Evolutionary conservation across 35 echinoderm and acorn worm genomes (phyloP).

Genomic region (Acanthaster planci): DNA sequence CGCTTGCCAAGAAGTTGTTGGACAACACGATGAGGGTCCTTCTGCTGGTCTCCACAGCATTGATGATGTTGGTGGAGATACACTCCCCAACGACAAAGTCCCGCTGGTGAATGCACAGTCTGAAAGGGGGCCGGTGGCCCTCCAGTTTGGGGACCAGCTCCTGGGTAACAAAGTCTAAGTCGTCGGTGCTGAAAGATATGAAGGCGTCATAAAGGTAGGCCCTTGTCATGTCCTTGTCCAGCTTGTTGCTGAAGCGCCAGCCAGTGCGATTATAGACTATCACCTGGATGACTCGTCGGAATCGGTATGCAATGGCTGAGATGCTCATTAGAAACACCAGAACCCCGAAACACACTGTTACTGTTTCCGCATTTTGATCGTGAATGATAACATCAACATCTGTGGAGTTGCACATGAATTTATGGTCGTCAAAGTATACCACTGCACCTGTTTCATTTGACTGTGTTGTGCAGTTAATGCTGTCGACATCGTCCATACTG

Average conservation of each 20-base stretch:
- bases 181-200: conserved; percentile 63
- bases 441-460: conserved; percentile 3
- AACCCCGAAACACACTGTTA: conserved; percentile 3
- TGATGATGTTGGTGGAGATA: conserved; percentile 63
- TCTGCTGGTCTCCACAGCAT: conserved; percentile 48
- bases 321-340: not conserved
- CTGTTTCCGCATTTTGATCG: not conserved
- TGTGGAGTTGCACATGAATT: conserved; percentile 19
- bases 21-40: conserved; percentile 51
- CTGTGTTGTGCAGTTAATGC: conserved; percentile 34
- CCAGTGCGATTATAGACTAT: conserved; percentile 37
- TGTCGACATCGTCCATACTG: conserved; percentile 22
- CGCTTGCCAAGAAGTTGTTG: conserved; percentile 55
- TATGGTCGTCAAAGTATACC: conserved; percentile 29
- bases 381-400: not conserved
- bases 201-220: conserved; percentile 62
- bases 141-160: conserved; percentile 57
- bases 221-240: conserved; percentile 41
- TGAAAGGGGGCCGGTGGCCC: conserved; percentile 47
- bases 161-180: conserved; percentile 48
- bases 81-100: conserved; percentile 70
- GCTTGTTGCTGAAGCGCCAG: conserved; percentile 11
- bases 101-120: conserved; percentile 56
- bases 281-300: conserved; percentile 32
- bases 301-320: not conserved